phyloP scores from a whole-genome alignment of 2,797 vertebrate species.

The Craterocephalus amniculus region DNA sequence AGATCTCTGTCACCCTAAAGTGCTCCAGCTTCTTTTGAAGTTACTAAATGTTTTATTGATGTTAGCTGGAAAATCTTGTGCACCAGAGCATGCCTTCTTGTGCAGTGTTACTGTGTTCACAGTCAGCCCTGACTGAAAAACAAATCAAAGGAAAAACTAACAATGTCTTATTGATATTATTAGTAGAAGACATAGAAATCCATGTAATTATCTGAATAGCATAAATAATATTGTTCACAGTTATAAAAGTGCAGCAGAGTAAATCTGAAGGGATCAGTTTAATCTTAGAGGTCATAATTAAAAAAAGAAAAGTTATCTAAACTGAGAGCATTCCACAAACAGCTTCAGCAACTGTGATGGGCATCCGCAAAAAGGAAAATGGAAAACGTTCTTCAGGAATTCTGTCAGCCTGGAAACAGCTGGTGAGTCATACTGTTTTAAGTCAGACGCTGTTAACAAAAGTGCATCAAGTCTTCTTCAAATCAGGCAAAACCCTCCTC shows the following conservation, averaged over 20 bases:
- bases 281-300: background rate
- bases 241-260: background rate
- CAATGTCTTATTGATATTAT: background rate
- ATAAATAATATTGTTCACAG: background rate
- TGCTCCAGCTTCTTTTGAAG: background rate
- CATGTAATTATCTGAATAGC: background rate
- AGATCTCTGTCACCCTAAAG: slow-evolving; percentile 7
- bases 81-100: background rate
- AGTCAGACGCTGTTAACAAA: too few relatives aligned
- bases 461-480: too few relatives aligned
- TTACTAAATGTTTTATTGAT: slow-evolving; percentile 5
- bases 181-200: background rate
- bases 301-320: background rate
- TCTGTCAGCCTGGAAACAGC: too few relatives aligned
- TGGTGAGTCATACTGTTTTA: too few relatives aligned
- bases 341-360: background rate
- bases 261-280: background rate
- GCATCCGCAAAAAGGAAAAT: background rate
- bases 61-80: slow-evolving; percentile 8
- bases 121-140: background rate
- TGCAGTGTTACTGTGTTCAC: background rate
- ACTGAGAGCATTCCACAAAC: background rate
- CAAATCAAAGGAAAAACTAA: background rate
- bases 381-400: too few relatives aligned
- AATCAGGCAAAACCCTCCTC: too few relatives aligned